phyloP scores from a whole-genome alignment of 2,888 invertebrate genomes.

The Thecocarcelia acutangulata region DNA sequence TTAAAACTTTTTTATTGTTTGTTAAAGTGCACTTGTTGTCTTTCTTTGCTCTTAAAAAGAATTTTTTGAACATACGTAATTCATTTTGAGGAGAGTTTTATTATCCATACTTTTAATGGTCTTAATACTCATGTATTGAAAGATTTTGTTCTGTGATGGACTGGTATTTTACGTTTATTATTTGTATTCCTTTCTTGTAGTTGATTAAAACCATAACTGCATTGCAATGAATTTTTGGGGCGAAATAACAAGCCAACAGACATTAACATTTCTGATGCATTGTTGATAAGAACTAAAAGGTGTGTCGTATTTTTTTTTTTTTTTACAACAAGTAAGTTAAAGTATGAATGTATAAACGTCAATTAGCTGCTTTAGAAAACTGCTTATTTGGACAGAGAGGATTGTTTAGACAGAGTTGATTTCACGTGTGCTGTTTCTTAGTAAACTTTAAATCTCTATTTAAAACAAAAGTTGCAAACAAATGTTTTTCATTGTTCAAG shows the following conservation, averaged over 20 bases:
- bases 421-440: no score
- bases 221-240: slow-evolving; percentile 31
- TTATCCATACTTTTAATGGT: slow-evolving; percentile 48
- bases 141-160: neutral
- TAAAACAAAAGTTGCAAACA: no score
- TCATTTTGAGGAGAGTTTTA: slow-evolving; percentile 30
- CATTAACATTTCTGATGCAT: slow-evolving; percentile 46
- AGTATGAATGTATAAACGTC: no score
- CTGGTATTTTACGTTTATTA: slow-evolving; percentile 25
- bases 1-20: slow-evolving; percentile 55
- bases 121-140: neutral
- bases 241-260: slow-evolving; percentile 8
- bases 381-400: no score
- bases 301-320: slow-evolving; percentile 30
- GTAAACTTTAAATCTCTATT: no score
- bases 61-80: slow-evolving; percentile 8
- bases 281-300: slow-evolving; percentile 44
- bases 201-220: slow-evolving; percentile 41
- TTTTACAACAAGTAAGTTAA: no score
- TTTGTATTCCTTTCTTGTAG: slow-evolving; percentile 8
- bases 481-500: no score
- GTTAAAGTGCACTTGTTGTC: slow-evolving; percentile 58
- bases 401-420: no score
- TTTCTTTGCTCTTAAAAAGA: slow-evolving; percentile 31
- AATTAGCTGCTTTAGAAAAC: no score